Conservation (phyloP, 2,888 invertebrate genomes). For the Cheilosia grossa region DNA sequence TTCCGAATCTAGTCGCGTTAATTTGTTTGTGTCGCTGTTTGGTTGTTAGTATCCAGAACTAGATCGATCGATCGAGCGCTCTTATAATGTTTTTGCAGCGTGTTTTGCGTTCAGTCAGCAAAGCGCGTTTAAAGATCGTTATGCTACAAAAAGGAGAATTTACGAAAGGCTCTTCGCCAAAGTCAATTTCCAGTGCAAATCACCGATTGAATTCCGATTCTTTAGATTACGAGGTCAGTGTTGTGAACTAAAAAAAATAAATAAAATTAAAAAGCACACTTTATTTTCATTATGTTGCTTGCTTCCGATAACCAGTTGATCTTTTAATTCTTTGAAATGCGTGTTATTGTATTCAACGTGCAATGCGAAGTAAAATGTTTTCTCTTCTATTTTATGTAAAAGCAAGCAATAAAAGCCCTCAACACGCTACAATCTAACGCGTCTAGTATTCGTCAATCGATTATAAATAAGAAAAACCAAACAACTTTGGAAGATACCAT, state of each 20-base stretch:
- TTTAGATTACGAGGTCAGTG: slow-evolving; percentile 54
- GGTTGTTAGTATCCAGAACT: not conserved
- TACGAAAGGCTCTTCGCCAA: slow-evolving; percentile 5
- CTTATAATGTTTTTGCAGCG: slow-evolving; percentile 54
- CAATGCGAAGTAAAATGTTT: not conserved
- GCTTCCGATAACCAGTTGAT: slow-evolving; percentile 33
- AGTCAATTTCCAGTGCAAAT: not conserved
- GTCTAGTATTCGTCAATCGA: slow-evolving; percentile 84
- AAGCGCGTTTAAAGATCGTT: slow-evolving; percentile 35
- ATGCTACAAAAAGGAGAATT: slow-evolving; percentile 30
- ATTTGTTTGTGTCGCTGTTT: not conserved
- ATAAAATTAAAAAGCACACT: not conserved
- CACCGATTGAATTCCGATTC: not conserved
- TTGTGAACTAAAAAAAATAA: slow-evolving; percentile 1
- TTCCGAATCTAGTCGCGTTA: not conserved
- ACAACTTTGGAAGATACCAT: slow-evolving; percentile 83
- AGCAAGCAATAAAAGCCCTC: slow-evolving; percentile 89
- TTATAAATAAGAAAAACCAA: slow-evolving; percentile 79
- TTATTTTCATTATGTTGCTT: not conserved
- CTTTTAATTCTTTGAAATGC: not conserved
- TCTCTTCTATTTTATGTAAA: slow-evolving; percentile 45
- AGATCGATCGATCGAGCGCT: not conserved
- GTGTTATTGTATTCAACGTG: not conserved
- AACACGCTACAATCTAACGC: slow-evolving; percentile 90
- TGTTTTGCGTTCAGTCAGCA: slow-evolving; percentile 48